A percentile compares a stretch with the other conserved stretches of the same genome.
phyloP scores from a whole-genome alignment of 2,888 invertebrate genomes.

The Amblyjoppa fuscipennis region DNA sequence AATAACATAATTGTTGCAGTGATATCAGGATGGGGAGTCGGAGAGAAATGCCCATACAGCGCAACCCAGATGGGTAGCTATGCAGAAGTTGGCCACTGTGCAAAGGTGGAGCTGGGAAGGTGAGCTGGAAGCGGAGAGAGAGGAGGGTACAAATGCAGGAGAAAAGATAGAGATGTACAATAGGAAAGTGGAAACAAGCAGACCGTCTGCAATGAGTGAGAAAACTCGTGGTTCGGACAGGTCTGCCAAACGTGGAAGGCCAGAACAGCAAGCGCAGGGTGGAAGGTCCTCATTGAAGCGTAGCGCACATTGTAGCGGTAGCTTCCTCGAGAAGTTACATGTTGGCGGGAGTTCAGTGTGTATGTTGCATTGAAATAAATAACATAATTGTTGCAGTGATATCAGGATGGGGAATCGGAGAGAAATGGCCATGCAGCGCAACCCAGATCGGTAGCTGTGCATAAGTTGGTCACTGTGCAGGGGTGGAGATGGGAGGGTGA shows the following conservation, averaged over 20 bases:
- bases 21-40: slow-evolving; percentile 12
- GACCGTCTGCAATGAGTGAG: not conserved
- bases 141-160: not conserved
- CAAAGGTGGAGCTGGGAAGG: not conserved
- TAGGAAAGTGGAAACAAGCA: not conserved
- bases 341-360: not conserved
- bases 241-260: not conserved
- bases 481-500: not conserved
- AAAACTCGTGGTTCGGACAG: not conserved
- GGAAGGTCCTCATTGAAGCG: slow-evolving; percentile 36
- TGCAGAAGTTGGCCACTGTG: not conserved
- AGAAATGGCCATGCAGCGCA: slow-evolving; percentile 11
- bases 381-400: not conserved
- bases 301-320: slow-evolving; percentile 13
- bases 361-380: not conserved
- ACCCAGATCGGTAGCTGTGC: too few species aligned
- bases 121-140: not conserved
- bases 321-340: not conserved
- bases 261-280: not conserved
- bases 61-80: too few species aligned
- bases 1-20: slow-evolving; percentile 1
- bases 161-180: not conserved
- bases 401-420: slow-evolving; percentile 21
- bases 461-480: not conserved
- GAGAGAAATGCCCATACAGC: slow-evolving; percentile 16